Conservation (phyloP, 2,888 invertebrate species). For the Cheilosia grossa region DNA sequence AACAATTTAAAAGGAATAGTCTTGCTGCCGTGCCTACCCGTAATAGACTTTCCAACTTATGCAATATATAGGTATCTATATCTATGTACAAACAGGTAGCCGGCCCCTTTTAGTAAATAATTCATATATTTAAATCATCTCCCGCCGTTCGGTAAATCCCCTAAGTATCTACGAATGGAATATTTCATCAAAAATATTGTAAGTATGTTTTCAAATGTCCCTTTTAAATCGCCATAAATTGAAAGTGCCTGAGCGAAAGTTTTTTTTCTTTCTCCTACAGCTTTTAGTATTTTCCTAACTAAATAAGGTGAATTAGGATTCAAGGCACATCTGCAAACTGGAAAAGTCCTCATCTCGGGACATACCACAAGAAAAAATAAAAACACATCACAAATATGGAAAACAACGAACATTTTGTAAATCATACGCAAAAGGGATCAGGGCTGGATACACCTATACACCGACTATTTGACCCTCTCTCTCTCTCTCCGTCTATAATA, state of each 20-base stretch:
- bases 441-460: not conserved
- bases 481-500: not conserved
- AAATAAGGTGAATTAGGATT: slow-evolving; percentile 53
- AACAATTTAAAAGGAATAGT: slow-evolving; percentile 50
- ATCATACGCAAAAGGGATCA: slow-evolving; percentile 61
- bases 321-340: slow-evolving; percentile 56
- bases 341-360: slow-evolving; percentile 42
- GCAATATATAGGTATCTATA: too few relatives aligned
- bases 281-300: not conserved
- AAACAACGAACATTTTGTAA: slow-evolving; percentile 53
- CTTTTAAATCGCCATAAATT: slow-evolving; percentile 63
- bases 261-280: not conserved
- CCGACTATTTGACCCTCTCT: not conserved
- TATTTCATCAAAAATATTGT: slow-evolving; percentile 40
- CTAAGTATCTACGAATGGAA: slow-evolving; percentile 57
- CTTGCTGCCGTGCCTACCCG: not conserved
- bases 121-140: slow-evolving; percentile 68
- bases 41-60: slow-evolving; percentile 34
- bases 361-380: slow-evolving; percentile 3
- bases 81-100: slow-evolving; percentile 8
- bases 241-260: slow-evolving; percentile 5
- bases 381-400: slow-evolving; percentile 46
- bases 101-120: slow-evolving; percentile 45
- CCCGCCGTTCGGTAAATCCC: slow-evolving; percentile 47
- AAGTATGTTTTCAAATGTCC: slow-evolving; percentile 60